Evolutionary conservation across 2,888 invertebrate species (phyloP).

Genomic region (Pterobdella sp.): DNA sequence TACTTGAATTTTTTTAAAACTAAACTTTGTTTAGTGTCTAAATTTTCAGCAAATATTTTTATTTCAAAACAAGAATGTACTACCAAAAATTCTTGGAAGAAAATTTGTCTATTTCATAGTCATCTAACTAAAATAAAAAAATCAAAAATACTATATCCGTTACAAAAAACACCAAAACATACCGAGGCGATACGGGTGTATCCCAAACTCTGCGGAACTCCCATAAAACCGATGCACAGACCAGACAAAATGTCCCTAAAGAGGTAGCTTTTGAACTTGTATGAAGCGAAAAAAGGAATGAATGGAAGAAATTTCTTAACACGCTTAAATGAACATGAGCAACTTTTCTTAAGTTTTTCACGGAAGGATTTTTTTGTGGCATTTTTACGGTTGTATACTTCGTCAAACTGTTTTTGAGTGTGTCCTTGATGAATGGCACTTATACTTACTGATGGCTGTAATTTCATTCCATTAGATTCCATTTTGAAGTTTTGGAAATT

Average conservation of each 20-base stretch:
- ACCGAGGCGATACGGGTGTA: slow-evolving; percentile 34
- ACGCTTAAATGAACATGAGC: neutral
- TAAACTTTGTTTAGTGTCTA: too few relatives aligned
- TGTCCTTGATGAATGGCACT: neutral
- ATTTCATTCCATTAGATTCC: too few relatives aligned
- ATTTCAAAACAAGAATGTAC: too few relatives aligned
- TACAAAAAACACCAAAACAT: too few relatives aligned
- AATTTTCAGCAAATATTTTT: too few relatives aligned
- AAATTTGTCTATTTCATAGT: too few relatives aligned
- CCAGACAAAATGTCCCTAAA: slow-evolving; percentile 45
- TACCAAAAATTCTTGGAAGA: too few relatives aligned
- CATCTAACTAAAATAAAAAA: too few relatives aligned
- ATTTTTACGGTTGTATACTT: neutral
- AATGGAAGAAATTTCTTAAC: slow-evolving; percentile 38
- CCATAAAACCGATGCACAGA: slow-evolving; percentile 45
- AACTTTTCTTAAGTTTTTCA: neutral
- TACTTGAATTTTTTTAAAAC: too few relatives aligned
- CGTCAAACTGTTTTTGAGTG: neutral
- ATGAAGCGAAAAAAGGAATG: slow-evolving; percentile 43
- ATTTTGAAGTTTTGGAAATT: too few relatives aligned
- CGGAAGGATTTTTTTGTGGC: neutral
- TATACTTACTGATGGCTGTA: too few relatives aligned
- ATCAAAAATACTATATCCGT: too few relatives aligned
- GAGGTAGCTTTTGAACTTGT: slow-evolving; percentile 42
- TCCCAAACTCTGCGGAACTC: slow-evolving; percentile 47